Percentiles rank a stretch among this genome's conserved stretches.
Evolutionary conservation across 2,113 vertebrate species (phyloP).

Genomic region (Perccottus glenii): DNA sequence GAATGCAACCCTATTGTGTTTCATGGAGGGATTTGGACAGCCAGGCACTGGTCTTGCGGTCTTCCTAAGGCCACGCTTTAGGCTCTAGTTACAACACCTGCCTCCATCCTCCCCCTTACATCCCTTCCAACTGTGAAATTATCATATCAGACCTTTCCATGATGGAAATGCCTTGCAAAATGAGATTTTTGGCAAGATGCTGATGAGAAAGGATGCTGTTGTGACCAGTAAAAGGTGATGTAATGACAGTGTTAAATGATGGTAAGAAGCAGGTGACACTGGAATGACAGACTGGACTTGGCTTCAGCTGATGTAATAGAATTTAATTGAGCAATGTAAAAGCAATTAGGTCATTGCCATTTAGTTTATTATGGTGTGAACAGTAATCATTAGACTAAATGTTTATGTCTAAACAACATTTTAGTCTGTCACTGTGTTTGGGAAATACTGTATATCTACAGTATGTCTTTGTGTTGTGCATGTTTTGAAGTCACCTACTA

Average conservation of each 20-base stretch:
- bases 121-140: slow-evolving; percentile 50
- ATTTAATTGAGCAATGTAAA: slow-evolving; percentile 36
- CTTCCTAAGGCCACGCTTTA: slow-evolving; percentile 72
- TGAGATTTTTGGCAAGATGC: slow-evolving; percentile 22
- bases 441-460: background rate
- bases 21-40: slow-evolving; percentile 75
- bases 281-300: slow-evolving; percentile 16
- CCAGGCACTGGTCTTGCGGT: slow-evolving; percentile 72
- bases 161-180: slow-evolving; percentile 31
- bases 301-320: slow-evolving; percentile 50
- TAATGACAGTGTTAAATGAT: slow-evolving; percentile 39
- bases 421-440: background rate
- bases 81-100: slow-evolving; percentile 78
- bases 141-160: slow-evolving; percentile 53
- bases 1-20: slow-evolving; percentile 82
- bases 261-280: slow-evolving; percentile 44
- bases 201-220: slow-evolving; percentile 41
- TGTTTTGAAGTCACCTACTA: slow-evolving; percentile 18
- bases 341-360: slow-evolving; percentile 46
- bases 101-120: slow-evolving; percentile 50
- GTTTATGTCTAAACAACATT: slow-evolving; percentile 2
- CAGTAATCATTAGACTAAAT: slow-evolving; percentile 17
- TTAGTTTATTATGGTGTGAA: slow-evolving; percentile 20
- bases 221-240: slow-evolving; percentile 37
- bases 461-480: slow-evolving; percentile 11